These are phyloP conservation scores for Dicrostonyx torquatus DNA, from an alignment of 2,797 vertebrate genomes.

Conservation along the genomic window DNA sequence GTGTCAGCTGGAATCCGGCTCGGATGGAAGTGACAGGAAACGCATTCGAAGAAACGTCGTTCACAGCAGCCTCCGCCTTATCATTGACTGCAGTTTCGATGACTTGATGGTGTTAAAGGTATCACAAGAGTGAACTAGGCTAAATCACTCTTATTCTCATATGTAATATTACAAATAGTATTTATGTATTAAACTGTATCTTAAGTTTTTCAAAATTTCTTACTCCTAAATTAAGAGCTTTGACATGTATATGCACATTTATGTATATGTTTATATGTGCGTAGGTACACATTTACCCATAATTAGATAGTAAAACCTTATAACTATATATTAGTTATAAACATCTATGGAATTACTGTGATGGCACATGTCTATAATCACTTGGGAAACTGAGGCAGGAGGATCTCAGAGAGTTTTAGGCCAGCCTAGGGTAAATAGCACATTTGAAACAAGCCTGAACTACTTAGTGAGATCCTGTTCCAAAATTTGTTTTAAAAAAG, in stretches of 20 bases:
- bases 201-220: conserved; percentile 31
- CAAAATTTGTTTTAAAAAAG: not conserved
- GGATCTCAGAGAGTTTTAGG: not conserved
- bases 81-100: conserved; percentile 98
- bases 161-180: not conserved
- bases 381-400: not conserved
- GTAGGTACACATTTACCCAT: not conserved
- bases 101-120: conserved; percentile 95
- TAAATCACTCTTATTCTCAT: conserved; percentile 26
- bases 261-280: not conserved
- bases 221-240: conserved; percentile 4
- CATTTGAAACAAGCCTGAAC: not conserved
- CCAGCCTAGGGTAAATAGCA: not conserved
- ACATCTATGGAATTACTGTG: not conserved
- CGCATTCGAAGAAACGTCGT: conserved; percentile 87
- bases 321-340: not conserved
- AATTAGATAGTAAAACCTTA: conserved; percentile 6
- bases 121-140: not conserved
- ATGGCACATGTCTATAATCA: not conserved
- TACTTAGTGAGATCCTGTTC: not conserved
- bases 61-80: conserved; percentile 90
- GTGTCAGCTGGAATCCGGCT: conserved; percentile 82
- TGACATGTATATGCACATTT: not conserved
- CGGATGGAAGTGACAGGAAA: conserved; percentile 86
- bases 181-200: conserved; percentile 1